Base-by-base conservation (phyloP, 2,797 vertebrate species). In the Buphagus erythrorhynchus region DNA sequence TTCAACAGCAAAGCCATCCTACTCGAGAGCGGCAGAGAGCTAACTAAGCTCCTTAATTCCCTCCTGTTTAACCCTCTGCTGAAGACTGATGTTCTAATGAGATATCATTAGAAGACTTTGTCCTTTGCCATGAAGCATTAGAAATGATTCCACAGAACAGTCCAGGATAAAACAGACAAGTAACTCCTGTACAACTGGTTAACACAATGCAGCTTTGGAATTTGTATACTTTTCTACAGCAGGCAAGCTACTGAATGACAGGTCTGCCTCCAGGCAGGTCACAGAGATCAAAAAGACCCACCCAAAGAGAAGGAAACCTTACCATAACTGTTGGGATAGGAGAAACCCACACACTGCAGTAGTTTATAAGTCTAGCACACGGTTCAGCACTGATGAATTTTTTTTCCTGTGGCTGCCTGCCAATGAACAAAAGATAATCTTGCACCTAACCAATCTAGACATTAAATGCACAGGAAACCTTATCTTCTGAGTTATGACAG, bases 391-490 rank as follows among this genome's bases (percentile, higher is more conserved):
- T 38, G 31, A 92, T 31, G 73, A 86, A 57, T 84, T 51, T 58
- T 78, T 67, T 67, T 91, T 80, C 86, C 62, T 84, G 93, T 72
- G 88, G 83, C 90, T 71, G 90, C 57, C 25, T 97, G 82, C 92
- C 96, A 97, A 42, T n/a, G 59, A 95, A 93, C 66, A 94, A 94
- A 95, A 87, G 80, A 90, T 97, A 96, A 97, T 96, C 94, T 93
- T 91, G 73, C 52, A 93, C 84, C 82, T 96, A 81, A 97, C 59
- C 86, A 97, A 96, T 88, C 69, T 54, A 78, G 46, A 89, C 87
- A 97, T 89, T 95, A 93, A 87, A 96, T 21, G 38, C 66, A 93
- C 28, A 88, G 62, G 67, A 92, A 94, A 62, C 26, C 92, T 98
- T 97, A 97, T 97, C 95, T 97, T 96, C 83, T 91, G 89, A 96